Base-by-base conservation (phyloP, 2,113 vertebrate species). In the Phrynosoma blainvillii region DNA sequence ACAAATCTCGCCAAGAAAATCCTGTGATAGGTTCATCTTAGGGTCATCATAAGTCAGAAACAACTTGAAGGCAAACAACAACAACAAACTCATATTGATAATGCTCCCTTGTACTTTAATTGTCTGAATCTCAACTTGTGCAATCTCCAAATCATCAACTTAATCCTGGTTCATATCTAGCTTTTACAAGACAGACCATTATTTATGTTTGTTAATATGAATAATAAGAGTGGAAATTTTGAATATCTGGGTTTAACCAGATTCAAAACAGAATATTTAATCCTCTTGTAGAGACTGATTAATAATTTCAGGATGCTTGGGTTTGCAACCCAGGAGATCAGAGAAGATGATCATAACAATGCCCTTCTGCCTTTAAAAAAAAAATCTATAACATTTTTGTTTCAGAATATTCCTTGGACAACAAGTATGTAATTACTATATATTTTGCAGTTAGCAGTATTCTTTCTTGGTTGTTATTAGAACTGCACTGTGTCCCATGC, bases 331-430 rank as follows among this genome's bases (percentile, higher is more conserved):
- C 4, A 65, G 23, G 40, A 68, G 36, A 88, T 84, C n/a, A 78
- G 65, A 78, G 82, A 83, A 78, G n/a, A 88, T 83, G 74, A 74
- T 32, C 59, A 65, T 36, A 78, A 54, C 40, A 88, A 88, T 78
- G 80, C 36, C 47, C 30, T 54, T 77, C 66, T 79, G 66, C 59
- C 75, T 87, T 40, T 75, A 89, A 92, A 90, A 25, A 90, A 25
- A 62, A 91, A 86, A 89, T 56, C 79, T 25, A 66, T 40, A 1
- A 4, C 21, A n/a, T 78, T 91, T 79, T 85, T 92, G 65, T n/a
- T 27, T 84, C 86, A 75, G n/a, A 6, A 18, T 66, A 56, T 68
- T 13, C 56, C 91, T 93, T 84, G 82, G 71, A 85, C 82, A 92
- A 86, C n/a, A 83, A 90, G 73, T 86, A 90, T 92, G 52, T 77